Evolutionary conservation across 2,888 invertebrate genomes (phyloP), one percentile per base, ranked within the genome.

Genomic region (Malacosoma neustria): DNA sequence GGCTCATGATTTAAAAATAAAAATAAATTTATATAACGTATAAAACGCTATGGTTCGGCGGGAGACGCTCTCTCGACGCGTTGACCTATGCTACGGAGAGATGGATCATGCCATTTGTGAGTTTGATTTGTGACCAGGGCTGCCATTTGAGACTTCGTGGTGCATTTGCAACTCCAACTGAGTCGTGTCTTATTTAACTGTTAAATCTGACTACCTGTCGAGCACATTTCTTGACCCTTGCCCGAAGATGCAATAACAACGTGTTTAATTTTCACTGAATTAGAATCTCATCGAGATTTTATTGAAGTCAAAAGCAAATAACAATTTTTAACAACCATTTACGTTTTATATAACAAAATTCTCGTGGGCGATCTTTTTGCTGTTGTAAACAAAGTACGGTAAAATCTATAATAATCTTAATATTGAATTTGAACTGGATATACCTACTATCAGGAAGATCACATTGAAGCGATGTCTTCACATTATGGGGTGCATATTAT

Each of bases 121-220:
- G 57, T 51, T 62, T 65, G 70, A 69, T 72, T 66, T 70, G 67
- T 71, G 58, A 58, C 56, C 51, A 51, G 49, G 46, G 52, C 56
- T 54, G 54, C 50, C 52, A 63, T 57, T 60, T 57, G 57, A 57
- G 53, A 51, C 15, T 43, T 46, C 50, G 52, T 48, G 46, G 46
- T 54, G 50, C n/a, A n/a, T n/a, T n/a, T n/a, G n/a, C n/a, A n/a
- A n/a, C n/a, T n/a, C 5, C 22, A 22, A 22, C 22, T 7, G 22
- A 3, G 22, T 22, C 22, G 46, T 51, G 50, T 55, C 59, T 59
- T 77, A 71, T 76, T 71, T 80, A 71, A 76, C 74, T 79, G 79
- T 79, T 76, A 74, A 73, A 79, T 72, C 63, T 69, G 51, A 60
- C 61, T 62, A 69, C 72, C 67, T 73, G 74, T 72, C 69, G 65